A percentile compares a stretch with the other conserved stretches of the same genome.
phyloP scores from a whole-genome alignment of 2,888 invertebrate species.

The Heliconius erato region DNA sequence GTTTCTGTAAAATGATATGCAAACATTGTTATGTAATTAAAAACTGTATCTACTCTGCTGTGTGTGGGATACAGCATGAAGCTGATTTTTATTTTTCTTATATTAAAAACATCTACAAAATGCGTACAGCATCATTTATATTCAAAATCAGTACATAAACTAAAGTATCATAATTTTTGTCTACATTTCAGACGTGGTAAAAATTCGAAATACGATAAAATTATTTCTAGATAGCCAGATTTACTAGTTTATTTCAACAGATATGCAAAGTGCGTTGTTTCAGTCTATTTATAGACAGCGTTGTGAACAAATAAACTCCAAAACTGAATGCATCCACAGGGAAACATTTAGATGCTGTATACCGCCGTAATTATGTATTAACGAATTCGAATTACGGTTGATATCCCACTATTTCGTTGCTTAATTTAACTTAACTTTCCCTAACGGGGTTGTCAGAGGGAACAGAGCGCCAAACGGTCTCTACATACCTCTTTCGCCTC shows the following conservation, averaged over 20 bases:
- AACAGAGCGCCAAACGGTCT: no score
- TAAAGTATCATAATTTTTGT: background rate
- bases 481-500: no score
- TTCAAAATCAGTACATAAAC: background rate
- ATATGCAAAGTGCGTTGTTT: slow-evolving; percentile 1
- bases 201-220: background rate
- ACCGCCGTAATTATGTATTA: no score
- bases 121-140: background rate
- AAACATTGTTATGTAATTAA: no score
- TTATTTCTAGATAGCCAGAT: slow-evolving; percentile 20
- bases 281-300: background rate
- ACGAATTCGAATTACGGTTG: no score
- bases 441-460: no score
- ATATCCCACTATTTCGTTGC: no score
- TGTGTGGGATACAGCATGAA: no score
- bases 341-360: background rate
- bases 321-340: background rate
- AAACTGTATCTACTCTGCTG: no score
- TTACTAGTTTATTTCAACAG: slow-evolving; percentile 1
- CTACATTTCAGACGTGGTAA: background rate
- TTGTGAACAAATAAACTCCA: slow-evolving; percentile 10
- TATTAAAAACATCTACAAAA: background rate
- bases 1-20: no score
- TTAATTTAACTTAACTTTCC: no score
- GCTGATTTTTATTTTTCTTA: no score